Conservation (phyloP, 1,140 invertebrate genomes). For the Acromyrmex heyeri region DNA sequence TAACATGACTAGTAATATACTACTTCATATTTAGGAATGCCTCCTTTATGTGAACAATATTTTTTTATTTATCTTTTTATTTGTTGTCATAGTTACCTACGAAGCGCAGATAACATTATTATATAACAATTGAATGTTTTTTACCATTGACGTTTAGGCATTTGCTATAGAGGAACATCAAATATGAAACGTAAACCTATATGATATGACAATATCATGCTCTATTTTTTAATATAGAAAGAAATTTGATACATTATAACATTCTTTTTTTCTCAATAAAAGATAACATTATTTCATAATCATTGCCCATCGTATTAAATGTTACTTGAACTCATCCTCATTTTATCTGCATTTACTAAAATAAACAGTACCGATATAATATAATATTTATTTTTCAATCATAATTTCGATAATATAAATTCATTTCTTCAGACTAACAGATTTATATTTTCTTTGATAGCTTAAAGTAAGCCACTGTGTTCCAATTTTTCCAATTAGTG, state of each 20-base stretch:
- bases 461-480: conserved; percentile 10
- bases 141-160: conserved; percentile 35
- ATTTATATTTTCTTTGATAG: not conserved
- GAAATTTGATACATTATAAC: not conserved
- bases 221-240: not conserved
- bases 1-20: conserved; percentile 57
- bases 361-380: conserved; percentile 10
- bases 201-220: not conserved
- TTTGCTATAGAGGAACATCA: conserved; percentile 56
- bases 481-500: conserved; percentile 26
- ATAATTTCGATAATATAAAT: conserved; percentile 25
- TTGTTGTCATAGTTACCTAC: conserved; percentile 57
- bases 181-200: conserved; percentile 49
- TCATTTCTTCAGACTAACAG: not conserved
- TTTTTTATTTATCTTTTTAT: conserved; percentile 39
- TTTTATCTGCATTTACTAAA: conserved; percentile 15
- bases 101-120: conserved; percentile 36
- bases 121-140: conserved; percentile 42
- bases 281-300: conserved; percentile 39
- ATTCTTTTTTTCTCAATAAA: conserved; percentile 8
- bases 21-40: conserved; percentile 72
- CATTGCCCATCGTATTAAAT: conserved; percentile 13
- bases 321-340: conserved; percentile 16
- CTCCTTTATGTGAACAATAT: conserved; percentile 5
- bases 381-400: conserved; percentile 25